phyloP scores from a whole-genome alignment of 2,113 vertebrate genomes.

The Eretmochelys imbricata region DNA sequence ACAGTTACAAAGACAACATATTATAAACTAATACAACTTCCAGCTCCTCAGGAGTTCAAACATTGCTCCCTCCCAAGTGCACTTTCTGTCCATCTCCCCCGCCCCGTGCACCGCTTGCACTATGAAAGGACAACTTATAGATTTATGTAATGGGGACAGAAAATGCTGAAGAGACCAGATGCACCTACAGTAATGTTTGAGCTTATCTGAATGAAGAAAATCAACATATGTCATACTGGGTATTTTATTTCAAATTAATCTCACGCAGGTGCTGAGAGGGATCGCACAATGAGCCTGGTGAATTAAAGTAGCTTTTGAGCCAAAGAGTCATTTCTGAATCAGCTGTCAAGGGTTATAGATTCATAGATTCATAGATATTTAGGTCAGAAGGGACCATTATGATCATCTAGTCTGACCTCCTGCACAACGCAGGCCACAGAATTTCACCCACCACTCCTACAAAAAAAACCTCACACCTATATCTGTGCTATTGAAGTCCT shows the following conservation, averaged over 20 bases:
- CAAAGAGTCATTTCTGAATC: background rate
- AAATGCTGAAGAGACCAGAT: background rate
- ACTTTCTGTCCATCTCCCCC: accelerated
- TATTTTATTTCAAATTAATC: background rate
- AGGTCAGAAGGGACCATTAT: too few species aligned
- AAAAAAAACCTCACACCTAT: too few species aligned
- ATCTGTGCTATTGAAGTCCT: too few species aligned
- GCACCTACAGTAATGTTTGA: background rate
- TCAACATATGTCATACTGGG: accelerated
- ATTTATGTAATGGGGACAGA: background rate
- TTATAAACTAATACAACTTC: background rate
- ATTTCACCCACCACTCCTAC: too few species aligned
- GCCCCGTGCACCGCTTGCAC: accelerated
- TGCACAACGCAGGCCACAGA: too few species aligned
- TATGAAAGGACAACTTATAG: background rate
- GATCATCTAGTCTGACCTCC: too few species aligned
- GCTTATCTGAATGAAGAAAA: background rate
- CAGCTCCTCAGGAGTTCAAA: background rate
- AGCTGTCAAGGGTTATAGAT: background rate
- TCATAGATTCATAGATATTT: too few species aligned
- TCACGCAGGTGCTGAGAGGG: background rate
- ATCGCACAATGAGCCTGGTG: accelerated
- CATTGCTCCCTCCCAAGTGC: background rate
- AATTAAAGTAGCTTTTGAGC: background rate
- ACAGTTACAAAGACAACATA: background rate